phyloP scores from a whole-genome alignment of 1,140 invertebrate genomes.

The Heliconius eleuchia region DNA sequence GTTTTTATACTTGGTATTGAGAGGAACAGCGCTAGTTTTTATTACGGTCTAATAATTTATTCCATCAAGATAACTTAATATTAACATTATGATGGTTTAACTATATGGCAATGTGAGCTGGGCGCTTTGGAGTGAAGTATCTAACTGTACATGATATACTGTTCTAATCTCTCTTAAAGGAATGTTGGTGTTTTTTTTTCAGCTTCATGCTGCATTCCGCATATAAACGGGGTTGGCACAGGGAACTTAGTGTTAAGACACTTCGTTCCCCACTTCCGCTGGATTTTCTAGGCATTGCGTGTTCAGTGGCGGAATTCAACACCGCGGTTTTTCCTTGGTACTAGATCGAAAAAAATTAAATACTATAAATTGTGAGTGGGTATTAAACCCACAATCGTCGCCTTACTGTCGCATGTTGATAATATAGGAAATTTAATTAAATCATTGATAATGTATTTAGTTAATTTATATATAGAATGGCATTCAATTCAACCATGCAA shows the following conservation, averaged over 20 bases:
- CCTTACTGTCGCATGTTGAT: too few relatives aligned
- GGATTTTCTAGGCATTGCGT: too few relatives aligned
- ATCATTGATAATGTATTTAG: background rate
- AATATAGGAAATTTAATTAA: too few relatives aligned
- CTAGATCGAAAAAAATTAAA: too few relatives aligned
- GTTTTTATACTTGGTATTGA: background rate
- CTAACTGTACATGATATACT: background rate
- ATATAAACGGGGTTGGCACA: too few relatives aligned
- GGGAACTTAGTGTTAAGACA: too few relatives aligned
- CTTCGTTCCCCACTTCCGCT: too few relatives aligned
- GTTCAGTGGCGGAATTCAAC: too few relatives aligned
- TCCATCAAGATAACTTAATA: background rate
- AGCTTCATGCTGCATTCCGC: too few relatives aligned
- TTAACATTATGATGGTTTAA: background rate
- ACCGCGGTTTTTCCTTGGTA: too few relatives aligned
- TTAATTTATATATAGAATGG: background rate
- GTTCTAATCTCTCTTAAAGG: background rate
- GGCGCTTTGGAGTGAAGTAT: background rate
- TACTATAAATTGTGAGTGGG: too few relatives aligned
- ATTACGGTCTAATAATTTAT: background rate
- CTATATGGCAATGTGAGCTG: background rate
- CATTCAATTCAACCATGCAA: background rate
- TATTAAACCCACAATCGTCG: too few relatives aligned
- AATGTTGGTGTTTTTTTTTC: background rate
- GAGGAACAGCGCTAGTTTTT: background rate